These are phyloP conservation scores for Hippocampus comes DNA, from an alignment of 2,113 vertebrate species.

Conservation along the genomic window DNA sequence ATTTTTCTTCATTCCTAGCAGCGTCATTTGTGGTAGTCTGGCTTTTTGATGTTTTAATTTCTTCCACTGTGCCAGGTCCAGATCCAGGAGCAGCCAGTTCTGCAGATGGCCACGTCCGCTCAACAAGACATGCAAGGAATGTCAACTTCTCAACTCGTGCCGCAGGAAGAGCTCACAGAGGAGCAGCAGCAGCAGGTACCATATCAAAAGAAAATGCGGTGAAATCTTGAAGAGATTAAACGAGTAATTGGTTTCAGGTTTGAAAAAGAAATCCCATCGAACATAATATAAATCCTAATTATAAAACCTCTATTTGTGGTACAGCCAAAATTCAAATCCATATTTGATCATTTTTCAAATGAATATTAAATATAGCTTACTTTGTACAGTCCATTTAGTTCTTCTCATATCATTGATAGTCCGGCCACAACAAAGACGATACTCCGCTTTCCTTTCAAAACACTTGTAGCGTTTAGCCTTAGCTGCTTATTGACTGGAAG, in stretches of 20 bases:
- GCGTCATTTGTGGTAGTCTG: neutral
- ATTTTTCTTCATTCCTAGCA: neutral
- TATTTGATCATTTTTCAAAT: too few relatives aligned
- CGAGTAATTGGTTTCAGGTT: neutral
- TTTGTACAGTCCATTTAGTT: neutral
- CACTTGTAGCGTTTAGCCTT: too few relatives aligned
- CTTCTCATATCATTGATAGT: too few relatives aligned
- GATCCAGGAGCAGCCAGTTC: slow-evolving; percentile 87
- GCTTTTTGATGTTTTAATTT: neutral
- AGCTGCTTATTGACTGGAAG: too few relatives aligned
- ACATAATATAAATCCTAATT: too few relatives aligned
- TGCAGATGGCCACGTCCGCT: slow-evolving; percentile 80
- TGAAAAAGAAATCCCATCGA: too few relatives aligned
- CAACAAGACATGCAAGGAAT: slow-evolving; percentile 88
- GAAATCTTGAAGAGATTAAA: neutral
- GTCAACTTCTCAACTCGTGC: slow-evolving; percentile 83
- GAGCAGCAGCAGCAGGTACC: slow-evolving; percentile 91
- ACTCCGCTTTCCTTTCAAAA: too few relatives aligned
- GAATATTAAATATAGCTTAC: too few relatives aligned
- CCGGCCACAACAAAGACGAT: too few relatives aligned
- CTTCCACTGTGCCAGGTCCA: slow-evolving; percentile 74
- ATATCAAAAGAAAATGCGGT: neutral
- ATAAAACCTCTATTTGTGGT: too few relatives aligned
- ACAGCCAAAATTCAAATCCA: too few relatives aligned
- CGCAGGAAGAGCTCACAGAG: slow-evolving; percentile 88